Percentiles rank a stretch among this genome's conserved stretches.
Conservation (phyloP, 2,888 invertebrate species). For the Trichopria drosophilae region DNA sequence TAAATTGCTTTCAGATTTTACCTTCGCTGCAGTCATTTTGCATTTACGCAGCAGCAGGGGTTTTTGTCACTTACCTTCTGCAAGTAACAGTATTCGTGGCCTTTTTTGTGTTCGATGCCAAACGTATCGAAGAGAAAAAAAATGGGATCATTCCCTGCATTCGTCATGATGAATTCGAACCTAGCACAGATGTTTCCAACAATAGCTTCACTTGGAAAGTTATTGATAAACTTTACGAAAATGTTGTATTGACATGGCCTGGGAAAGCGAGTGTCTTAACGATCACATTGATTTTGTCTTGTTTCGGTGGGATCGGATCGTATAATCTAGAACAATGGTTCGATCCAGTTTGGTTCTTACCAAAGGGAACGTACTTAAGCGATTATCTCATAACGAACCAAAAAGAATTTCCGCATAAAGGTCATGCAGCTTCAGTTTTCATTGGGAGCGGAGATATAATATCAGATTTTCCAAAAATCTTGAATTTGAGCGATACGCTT, state of each 20-base stretch:
- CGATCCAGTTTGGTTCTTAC: constrained; percentile 80
- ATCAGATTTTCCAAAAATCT: constrained; percentile 64
- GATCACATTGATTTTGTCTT: constrained; percentile 64
- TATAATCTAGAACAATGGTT: constrained; percentile 74
- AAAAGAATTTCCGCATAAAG: constrained; percentile 69
- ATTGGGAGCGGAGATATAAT: constrained; percentile 69
- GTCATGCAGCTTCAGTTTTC: constrained; percentile 67
- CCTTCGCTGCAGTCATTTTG: constrained; percentile 83
- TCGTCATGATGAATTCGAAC: constrained; percentile 63
- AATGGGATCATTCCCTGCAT: constrained; percentile 73
- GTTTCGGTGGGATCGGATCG: constrained; percentile 67
- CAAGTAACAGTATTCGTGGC: constrained; percentile 83
- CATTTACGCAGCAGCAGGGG: constrained; percentile 76
- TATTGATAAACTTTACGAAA: constrained; percentile 67
- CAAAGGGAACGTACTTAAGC: constrained; percentile 69
- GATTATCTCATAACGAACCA: constrained; percentile 64
- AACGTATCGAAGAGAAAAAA: constrained; percentile 65
- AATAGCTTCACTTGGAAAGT: constrained; percentile 63
- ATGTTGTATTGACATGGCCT: constrained; percentile 67
- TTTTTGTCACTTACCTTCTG: constrained; percentile 74
- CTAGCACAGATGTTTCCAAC: constrained; percentile 62
- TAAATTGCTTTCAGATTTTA: constrained; percentile 65
- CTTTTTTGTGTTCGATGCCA: constrained; percentile 73
- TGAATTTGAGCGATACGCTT: constrained; percentile 62
- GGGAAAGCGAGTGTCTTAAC: constrained; percentile 69